Base-by-base conservation (phyloP, 2,113 vertebrate genomes). In the Hepsetus odoe region DNA sequence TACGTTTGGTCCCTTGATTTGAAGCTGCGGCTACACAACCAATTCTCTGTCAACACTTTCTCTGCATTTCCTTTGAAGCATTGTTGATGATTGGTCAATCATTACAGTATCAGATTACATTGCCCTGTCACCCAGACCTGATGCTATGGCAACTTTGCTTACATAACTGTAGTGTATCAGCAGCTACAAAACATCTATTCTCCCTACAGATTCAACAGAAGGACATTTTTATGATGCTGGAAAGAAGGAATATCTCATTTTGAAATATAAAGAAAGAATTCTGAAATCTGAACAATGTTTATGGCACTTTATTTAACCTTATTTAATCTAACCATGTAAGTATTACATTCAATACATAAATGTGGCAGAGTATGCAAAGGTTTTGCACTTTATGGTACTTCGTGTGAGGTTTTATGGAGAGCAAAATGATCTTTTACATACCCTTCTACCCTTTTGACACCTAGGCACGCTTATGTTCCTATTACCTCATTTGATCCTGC, bases 61-160 rank as follows among this genome's bases (percentile, higher is more conserved):
- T n/a, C n/a, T n/a, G n/a, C n/a, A n/a, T n/a, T n/a, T n/a, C n/a
- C n/a, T n/a, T n/a, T n/a, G n/a, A n/a, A n/a, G n/a, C n/a, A n/a
- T n/a, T n/a, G n/a, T n/a, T n/a, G n/a, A n/a, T n/a, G n/a, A n/a
- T n/a, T n/a, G n/a, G n/a, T n/a, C n/a, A n/a, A n/a, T n/a, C n/a
- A n/a, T 26, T 30, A 24, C 4, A 24, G 18, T 30, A 28, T 3
- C 5, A 30, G 5, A 59, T 59, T 28, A 11, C n/a, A n/a, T n/a
- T n/a, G n/a, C 14, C 59, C 32, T n/a, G n/a, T n/a, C n/a, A n/a
- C n/a, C n/a, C n/a, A 59, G 68, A 32, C 55, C 16, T 82, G 22
- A 77, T 46, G 32, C 28, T 26, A 40, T 78, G 66, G n/a, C 18
- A 55, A 24, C 33, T 69, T 51, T 70, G 80, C 69, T 82, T 75